Conservation (phyloP, 2,113 vertebrate species). For the Saccopteryx bilineata region DNA sequence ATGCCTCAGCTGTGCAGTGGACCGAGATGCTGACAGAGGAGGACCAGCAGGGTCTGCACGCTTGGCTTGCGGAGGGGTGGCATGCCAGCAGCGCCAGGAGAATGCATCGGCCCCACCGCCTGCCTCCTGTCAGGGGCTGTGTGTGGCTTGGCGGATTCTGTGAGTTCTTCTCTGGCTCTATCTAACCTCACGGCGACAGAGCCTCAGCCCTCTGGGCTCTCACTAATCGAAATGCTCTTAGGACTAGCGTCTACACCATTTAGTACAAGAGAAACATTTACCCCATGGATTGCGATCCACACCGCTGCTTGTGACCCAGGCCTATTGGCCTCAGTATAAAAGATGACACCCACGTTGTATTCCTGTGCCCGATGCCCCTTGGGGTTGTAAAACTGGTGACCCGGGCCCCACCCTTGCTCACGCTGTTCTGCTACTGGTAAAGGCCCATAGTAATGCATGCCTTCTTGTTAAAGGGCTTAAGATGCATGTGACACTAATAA, state of each 20-base stretch:
- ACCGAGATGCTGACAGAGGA: slow-evolving; percentile 51
- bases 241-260: background rate
- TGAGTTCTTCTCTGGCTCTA: background rate
- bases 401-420: background rate
- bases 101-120: background rate
- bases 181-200: background rate
- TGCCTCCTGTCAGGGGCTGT: background rate
- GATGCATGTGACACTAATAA: background rate
- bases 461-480: background rate
- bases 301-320: background rate
- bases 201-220: background rate
- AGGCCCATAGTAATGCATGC: background rate
- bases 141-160: background rate
- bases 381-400: no score
- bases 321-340: background rate
- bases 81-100: background rate
- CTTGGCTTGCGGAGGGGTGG: background rate
- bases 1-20: slow-evolving; percentile 68
- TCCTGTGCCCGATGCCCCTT: background rate
- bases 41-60: background rate
- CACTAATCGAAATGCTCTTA: background rate
- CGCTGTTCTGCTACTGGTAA: background rate
- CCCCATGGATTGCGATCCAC: background rate
- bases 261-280: background rate
- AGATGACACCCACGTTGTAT: background rate